Conservation (phyloP, 1,140 invertebrate genomes). For the Aricia agestis region DNA sequence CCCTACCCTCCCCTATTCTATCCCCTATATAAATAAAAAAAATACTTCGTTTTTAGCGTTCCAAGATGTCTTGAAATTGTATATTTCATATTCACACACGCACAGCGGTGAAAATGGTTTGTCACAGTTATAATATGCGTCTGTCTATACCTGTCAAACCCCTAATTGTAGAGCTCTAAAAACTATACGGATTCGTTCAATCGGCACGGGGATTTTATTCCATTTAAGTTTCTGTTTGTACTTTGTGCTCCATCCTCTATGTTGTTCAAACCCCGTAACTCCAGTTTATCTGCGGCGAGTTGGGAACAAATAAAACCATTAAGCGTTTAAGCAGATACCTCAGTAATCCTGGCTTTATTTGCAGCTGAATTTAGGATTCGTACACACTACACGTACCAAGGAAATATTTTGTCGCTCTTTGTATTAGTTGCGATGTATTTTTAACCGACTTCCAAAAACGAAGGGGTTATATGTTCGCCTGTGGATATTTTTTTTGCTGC, state of each 20-base stretch:
- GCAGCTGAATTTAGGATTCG: constrained; percentile 2
- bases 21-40: too few species aligned
- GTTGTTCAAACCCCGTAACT: background rate
- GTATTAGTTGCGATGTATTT: too few species aligned
- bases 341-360: background rate
- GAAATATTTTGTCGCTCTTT: too few species aligned
- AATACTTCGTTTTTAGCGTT: too few species aligned
- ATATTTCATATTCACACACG: too few species aligned
- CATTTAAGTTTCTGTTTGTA: background rate
- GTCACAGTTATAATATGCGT: background rate
- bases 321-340: background rate
- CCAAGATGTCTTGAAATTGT: too few species aligned
- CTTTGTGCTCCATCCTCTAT: background rate
- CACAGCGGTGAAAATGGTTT: too few species aligned
- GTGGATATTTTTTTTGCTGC: too few species aligned
- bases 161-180: background rate
- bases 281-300: background rate
- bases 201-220: background rate
- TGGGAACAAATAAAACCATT: background rate
- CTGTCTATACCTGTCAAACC: background rate
- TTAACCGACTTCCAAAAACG: too few species aligned
- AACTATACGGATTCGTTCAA: background rate
- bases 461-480: too few species aligned
- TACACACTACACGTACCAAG: background rate
- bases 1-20: too few species aligned